Base-by-base conservation (phyloP, 2,888 invertebrate species). In the Furcula furcula region DNA sequence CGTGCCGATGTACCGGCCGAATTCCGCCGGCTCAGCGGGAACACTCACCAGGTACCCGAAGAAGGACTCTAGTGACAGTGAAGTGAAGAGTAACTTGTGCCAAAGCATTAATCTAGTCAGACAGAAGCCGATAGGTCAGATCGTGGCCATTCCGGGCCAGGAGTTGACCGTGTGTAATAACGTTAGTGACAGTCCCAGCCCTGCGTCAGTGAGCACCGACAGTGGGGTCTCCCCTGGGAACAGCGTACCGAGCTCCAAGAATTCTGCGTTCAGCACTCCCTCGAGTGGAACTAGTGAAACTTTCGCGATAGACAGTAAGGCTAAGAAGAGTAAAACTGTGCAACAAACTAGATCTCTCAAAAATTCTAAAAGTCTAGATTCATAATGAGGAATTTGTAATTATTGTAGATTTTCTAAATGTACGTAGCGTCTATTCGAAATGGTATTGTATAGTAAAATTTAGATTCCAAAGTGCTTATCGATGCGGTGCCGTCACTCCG, bases 321-420 rank as follows among this genome's bases (percentile, higher is more conserved):
- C 47, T 29, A 85, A 84, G 56, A 87, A 84, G 55, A 75, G 57
- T 38, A 85, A 84, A 67, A 40, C 71, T 31, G 54, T 62, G 40
- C 71, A 69, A 48, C 72, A 68, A 54, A 60, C 72, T 53, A 73
- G 85, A 72, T 78, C 84, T 61, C 72, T 85, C 34, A 87, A 86
- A 65, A 84, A 77, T 73, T 86, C 87, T 36, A 88, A 87, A 78
- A 87, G 87, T 77, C 64, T 88, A 75, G 87, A 88, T 66, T 79
- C 84, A 74, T 86, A 83, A 76, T 73, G 50, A 51, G 63, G 60
- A 59, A 61, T 76, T 78, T 85, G 86, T 86, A 85, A 86, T 82
- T 84, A 85, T n/a, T 83, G 85, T 88, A 88, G 86, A 86, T 88
- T 87, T 87, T 87, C 79, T 87, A 87, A 84, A 69, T 87, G 86